Conservation (phyloP, 2,888 invertebrate genomes). For the Cylindroiulus punctatus region DNA sequence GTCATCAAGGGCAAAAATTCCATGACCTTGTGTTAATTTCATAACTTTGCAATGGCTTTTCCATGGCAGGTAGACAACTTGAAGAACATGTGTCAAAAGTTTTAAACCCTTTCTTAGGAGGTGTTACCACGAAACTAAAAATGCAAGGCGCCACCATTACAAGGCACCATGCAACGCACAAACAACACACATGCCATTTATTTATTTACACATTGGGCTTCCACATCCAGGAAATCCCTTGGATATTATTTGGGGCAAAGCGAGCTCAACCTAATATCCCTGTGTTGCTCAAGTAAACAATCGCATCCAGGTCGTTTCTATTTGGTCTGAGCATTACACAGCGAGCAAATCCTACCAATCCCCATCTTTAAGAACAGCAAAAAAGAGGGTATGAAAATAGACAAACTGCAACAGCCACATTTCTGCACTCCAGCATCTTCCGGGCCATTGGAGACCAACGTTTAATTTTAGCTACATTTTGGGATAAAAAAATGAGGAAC, state of each 20-base stretch:
- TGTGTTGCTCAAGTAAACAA: conserved; percentile 19
- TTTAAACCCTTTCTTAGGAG: too few relatives aligned
- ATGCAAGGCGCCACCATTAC: too few relatives aligned
- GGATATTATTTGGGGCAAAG: conserved; percentile 22
- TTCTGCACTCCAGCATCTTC: not conserved
- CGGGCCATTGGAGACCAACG: conserved; percentile 5
- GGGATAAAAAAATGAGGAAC: not conserved
- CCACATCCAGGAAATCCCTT: not conserved
- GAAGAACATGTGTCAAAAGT: too few relatives aligned
- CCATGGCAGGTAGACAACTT: too few relatives aligned
- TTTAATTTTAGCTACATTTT: conserved; percentile 31
- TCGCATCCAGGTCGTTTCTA: not conserved
- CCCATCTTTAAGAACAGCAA: not conserved
- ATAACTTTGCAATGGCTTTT: too few relatives aligned
- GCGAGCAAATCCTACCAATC: not conserved
- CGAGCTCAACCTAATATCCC: not conserved
- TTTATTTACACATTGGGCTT: not conserved
- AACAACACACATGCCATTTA: not conserved
- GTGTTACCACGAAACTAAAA: too few relatives aligned
- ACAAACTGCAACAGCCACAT: conserved; percentile 22
- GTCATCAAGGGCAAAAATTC: too few relatives aligned
- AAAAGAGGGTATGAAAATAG: conserved; percentile 36
- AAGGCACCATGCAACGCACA: not conserved
- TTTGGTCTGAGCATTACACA: not conserved
- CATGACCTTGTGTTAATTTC: too few relatives aligned